These are phyloP conservation scores for Cassiopea xamachana DNA, from an alignment of 30 jellyfish, hydroid and myxozoan genomes.

Conservation along the genomic window DNA sequence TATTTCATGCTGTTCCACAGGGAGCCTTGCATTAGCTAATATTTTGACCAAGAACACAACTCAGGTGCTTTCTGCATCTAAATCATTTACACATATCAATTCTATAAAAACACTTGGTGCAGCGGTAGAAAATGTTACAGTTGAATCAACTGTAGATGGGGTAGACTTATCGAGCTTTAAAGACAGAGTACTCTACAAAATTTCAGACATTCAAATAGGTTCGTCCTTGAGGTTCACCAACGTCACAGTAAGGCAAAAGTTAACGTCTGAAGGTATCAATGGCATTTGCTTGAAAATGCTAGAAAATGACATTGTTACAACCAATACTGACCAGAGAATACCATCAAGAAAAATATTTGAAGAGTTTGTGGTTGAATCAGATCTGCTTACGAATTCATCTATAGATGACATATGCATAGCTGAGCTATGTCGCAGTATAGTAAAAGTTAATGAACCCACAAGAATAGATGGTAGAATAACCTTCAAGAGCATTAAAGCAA, in stretches of 20 bases:
- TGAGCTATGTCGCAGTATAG: slow-evolving; percentile 16
- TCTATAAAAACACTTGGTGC: background rate
- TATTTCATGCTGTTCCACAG: slow-evolving; percentile 18
- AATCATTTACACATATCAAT: slow-evolving; percentile 4
- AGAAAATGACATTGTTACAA: slow-evolving; percentile 67
- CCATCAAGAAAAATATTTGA: slow-evolving; percentile 41
- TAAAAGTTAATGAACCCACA: slow-evolving; percentile 22
- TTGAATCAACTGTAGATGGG: slow-evolving; percentile 72
- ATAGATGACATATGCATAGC: slow-evolving; percentile 63
- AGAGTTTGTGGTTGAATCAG: background rate
- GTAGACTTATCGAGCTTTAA: slow-evolving; percentile 65
- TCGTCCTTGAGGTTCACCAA: background rate
- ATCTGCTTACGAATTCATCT: slow-evolving; percentile 55
- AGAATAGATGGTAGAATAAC: background rate
- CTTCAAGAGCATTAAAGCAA: slow-evolving; percentile 1
- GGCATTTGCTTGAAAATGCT: slow-evolving; percentile 57
- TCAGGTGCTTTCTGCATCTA: slow-evolving; percentile 68
- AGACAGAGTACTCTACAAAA: background rate
- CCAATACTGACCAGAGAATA: slow-evolving; percentile 61
- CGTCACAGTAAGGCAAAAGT: background rate
- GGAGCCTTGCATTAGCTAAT: slow-evolving; percentile 48
- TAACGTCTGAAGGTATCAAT: slow-evolving; percentile 44
- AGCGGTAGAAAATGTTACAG: slow-evolving; percentile 20
- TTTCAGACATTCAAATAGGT: background rate
- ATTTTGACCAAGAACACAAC: slow-evolving; percentile 41